These are phyloP conservation scores for Alviniconcha strummeri DNA, from an alignment of 2,888 invertebrate species.

Conservation along the genomic window DNA sequence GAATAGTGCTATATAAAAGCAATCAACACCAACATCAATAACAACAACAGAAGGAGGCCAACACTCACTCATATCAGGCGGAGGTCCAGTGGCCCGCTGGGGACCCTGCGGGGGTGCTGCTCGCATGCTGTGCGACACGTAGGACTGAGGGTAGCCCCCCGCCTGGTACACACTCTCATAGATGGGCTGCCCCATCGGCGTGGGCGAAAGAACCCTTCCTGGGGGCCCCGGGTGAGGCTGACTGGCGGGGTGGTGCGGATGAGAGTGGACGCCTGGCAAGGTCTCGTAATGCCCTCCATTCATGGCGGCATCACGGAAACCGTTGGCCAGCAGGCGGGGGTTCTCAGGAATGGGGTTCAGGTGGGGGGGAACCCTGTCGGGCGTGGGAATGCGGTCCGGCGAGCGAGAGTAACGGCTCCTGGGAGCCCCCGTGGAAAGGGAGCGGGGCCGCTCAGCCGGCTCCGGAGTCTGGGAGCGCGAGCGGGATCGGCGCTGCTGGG, in stretches of 20 bases:
- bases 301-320: constrained; percentile 27
- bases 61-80: constrained; percentile 45
- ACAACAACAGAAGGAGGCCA: no score
- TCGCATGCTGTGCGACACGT: constrained; percentile 57
- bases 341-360: constrained; percentile 65
- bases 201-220: constrained; percentile 27
- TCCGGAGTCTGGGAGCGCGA: constrained; percentile 63
- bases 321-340: constrained; percentile 32
- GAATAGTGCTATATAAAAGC: no score
- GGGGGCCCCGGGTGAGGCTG: constrained; percentile 40
- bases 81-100: constrained; percentile 54
- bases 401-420: constrained; percentile 43
- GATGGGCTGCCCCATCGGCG: constrained; percentile 25
- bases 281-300: constrained; percentile 25
- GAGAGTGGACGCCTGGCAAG: constrained; percentile 13
- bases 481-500: constrained; percentile 40
- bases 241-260: constrained; percentile 34
- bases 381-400: constrained; percentile 53
- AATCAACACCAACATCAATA: no score
- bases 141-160: constrained; percentile 50
- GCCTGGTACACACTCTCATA: constrained; percentile 37
- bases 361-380: constrained; percentile 49
- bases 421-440: constrained; percentile 48
- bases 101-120: constrained; percentile 54
- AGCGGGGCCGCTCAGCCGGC: constrained; percentile 45